Evolutionary conservation across 2,113 vertebrate genomes (phyloP).

Genomic region (Mustela nigripes): DNA sequence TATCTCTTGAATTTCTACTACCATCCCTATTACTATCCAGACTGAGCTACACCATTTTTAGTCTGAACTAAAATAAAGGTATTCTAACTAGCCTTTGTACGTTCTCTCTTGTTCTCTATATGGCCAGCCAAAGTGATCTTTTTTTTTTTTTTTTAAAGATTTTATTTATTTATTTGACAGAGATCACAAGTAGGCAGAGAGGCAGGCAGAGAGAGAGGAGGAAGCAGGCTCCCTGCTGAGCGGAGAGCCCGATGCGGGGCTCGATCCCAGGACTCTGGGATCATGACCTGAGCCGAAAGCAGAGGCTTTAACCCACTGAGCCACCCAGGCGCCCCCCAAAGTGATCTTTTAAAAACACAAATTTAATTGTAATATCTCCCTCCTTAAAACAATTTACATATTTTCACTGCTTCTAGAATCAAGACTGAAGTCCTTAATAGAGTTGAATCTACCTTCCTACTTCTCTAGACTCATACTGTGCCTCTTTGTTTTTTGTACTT

Average conservation of each 20-base stretch:
- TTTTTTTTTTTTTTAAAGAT: neutral
- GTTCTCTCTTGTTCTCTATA: neutral
- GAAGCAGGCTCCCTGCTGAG: too few species aligned
- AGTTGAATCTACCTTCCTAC: neutral
- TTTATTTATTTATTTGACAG: too few species aligned
- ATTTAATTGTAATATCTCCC: neutral
- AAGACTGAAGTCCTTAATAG: neutral
- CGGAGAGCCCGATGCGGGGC: too few species aligned
- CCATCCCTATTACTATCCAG: neutral
- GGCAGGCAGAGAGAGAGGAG: too few species aligned
- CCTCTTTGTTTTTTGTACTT: neutral
- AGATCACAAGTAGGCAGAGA: too few species aligned
- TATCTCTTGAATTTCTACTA: neutral
- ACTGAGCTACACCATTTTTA: neutral
- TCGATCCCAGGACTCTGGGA: too few species aligned
- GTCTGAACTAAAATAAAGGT: constrained; percentile 5
- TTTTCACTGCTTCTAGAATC: constrained; percentile 21
- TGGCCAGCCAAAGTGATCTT: neutral
- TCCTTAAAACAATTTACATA: neutral
- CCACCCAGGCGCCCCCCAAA: neutral
- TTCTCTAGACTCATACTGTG: neutral
- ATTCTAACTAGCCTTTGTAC: constrained; percentile 8
- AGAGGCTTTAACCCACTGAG: too few species aligned
- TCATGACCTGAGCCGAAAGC: too few species aligned
- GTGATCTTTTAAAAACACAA: constrained; percentile 33